Base-by-base conservation (phyloP, 1,140 invertebrate species). In the Zaprionus taronus region DNA sequence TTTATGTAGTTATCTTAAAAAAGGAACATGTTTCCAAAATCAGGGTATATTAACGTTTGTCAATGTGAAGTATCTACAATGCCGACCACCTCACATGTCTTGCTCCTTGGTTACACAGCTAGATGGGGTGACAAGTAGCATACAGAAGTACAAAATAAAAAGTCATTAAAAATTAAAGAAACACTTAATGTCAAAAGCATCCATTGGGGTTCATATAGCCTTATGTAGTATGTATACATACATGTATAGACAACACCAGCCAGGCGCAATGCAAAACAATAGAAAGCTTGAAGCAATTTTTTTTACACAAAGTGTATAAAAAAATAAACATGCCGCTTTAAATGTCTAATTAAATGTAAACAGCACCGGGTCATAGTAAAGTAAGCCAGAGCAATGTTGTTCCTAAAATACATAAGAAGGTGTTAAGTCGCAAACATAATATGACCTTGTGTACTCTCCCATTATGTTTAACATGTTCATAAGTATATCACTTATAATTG, bases 151-250 rank as follows among this genome's bases (percentile, higher is more conserved):
- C n/a, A 89, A 87, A 83, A 81, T 87, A 83, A 87, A 89, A 87
- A 89, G 85, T 89, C 84, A 84, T 89, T 89, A 89, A 89, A 89
- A 89, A 89, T 90, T 78, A 81, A 87, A 83, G 72, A 77, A 83
- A 75, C 78, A 68, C 38, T 41, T 41, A n/a, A 15, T 41, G 38
- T 41, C 15, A n/a, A 5, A n/a, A n/a, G 38, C 38, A 41, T 41
- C n/a, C 38, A 41, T 41, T 41, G 38, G 38, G 38, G 6, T 41
- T 41, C 38, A n/a, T 41, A 2, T 6, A 41, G 15, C 38, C 15
- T n/a, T 41, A 41, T 41, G 5, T 41, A 41, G 38, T 41, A n/a
- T n/a, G 38, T 7, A 41, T 41, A n/a, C 15, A 41, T 41, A 41
- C 38, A 41, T 41, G 38, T n/a, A n/a, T 41, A n/a, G 6, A 15